Percentiles rank a stretch among this genome's conserved stretches.
Evolutionary conservation across 2,113 vertebrate species (phyloP).

Genomic region (Pipa parva): DNA sequence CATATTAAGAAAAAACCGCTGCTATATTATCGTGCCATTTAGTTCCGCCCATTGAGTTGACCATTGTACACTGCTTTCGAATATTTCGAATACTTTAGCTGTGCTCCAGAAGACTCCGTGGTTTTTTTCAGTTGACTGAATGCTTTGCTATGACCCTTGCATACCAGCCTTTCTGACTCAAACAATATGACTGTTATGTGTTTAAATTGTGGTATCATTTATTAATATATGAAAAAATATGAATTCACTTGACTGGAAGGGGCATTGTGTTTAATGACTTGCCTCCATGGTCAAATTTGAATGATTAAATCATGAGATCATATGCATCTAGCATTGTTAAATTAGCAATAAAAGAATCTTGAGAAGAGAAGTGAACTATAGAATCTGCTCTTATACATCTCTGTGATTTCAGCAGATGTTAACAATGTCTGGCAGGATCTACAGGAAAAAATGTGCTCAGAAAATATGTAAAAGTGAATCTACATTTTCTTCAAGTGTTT

Average conservation of each 20-base stretch:
- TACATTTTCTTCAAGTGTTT: too few species aligned
- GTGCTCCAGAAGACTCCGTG: conserved; percentile 8
- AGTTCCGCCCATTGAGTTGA: too few species aligned
- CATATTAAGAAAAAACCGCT: too few species aligned
- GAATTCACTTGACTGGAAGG: neutral
- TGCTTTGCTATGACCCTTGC: conserved; percentile 22
- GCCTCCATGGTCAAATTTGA: conserved; percentile 16
- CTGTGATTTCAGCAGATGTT: neutral
- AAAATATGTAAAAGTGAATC: neutral
- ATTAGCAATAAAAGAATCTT: neutral
- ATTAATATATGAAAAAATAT: conserved; percentile 18
- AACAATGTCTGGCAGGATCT: too few species aligned
- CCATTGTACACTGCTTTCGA: conserved; percentile 25
- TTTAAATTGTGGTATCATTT: neutral
- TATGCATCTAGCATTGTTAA: neutral
- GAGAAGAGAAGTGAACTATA: neutral
- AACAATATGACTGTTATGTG: conserved; percentile 27
- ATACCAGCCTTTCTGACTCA: conserved; percentile 1
- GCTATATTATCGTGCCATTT: too few species aligned
- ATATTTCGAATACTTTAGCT: conserved; percentile 28
- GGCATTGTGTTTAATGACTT: conserved; percentile 11
- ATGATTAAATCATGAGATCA: conserved; percentile 9
- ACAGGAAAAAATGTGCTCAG: neutral
- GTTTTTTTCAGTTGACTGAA: conserved; percentile 23
- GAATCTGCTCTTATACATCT: neutral